phyloP scores from a whole-genome alignment of 1,140 invertebrate genomes.

The Nomia melanderi region DNA sequence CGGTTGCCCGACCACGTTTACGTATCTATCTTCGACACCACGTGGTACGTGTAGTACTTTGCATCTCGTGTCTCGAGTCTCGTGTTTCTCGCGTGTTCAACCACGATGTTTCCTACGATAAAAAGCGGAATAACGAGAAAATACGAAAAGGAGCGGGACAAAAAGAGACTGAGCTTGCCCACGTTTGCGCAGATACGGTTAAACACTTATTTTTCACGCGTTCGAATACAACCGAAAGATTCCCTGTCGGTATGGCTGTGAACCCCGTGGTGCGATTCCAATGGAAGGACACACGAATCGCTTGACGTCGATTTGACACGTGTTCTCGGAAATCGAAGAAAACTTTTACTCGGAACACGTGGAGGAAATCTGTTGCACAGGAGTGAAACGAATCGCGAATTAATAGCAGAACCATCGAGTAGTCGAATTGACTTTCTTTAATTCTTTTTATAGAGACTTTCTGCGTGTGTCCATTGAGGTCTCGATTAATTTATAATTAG shows the following conservation, averaged over 20 bases:
- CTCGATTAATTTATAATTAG: too few species aligned
- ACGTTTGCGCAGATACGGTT: too few species aligned
- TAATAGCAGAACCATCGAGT: too few species aligned
- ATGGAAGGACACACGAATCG: neutral
- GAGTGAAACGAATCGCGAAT: too few species aligned
- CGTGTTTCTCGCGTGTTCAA: neutral
- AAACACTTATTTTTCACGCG: neutral
- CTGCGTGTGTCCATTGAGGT: too few species aligned
- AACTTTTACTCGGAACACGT: too few species aligned
- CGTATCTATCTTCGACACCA: neutral
- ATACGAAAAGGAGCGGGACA: neutral
- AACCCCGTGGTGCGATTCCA: conserved; percentile 2
- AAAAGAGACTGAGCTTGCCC: neutral
- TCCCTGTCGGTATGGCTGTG: neutral
- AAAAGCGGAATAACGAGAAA: neutral
- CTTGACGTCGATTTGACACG: neutral
- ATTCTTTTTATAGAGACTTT: too few species aligned
- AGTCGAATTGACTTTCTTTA: too few species aligned
- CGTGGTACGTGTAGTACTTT: neutral
- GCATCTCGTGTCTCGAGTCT: neutral
- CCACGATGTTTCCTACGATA: neutral
- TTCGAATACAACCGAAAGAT: neutral
- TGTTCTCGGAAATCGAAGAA: neutral
- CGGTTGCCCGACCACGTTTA: neutral
- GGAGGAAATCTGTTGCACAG: neutral